Conservation (phyloP, 2,888 invertebrate genomes). For the Seira ritae region DNA sequence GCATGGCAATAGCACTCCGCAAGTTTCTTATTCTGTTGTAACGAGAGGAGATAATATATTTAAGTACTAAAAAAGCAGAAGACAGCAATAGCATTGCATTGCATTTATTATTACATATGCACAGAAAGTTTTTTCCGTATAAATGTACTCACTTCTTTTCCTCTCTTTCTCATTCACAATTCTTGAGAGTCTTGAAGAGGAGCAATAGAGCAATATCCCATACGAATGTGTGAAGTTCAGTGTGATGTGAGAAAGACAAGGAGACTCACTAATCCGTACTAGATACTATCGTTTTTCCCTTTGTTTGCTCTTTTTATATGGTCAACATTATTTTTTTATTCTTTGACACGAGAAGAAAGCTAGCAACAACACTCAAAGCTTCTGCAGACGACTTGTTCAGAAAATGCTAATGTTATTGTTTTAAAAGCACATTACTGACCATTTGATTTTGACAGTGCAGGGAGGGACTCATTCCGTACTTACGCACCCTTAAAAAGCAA, state of each 20-base stretch:
- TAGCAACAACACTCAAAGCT: neutral
- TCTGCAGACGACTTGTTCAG: neutral
- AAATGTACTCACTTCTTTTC: slow-evolving; percentile 15
- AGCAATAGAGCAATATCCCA: neutral
- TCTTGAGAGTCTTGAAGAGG: neutral
- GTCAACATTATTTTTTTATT: neutral
- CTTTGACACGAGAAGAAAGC: neutral
- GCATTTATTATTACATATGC: no score
- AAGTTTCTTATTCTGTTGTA: no score
- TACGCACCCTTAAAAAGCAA: slow-evolving; percentile 16
- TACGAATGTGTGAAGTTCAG: no score
- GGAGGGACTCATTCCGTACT: neutral
- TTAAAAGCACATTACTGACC: neutral
- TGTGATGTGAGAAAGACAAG: neutral
- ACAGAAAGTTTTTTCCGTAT: neutral
- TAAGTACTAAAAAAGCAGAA: no score
- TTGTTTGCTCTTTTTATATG: neutral
- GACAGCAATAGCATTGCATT: no score
- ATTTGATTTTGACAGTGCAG: neutral
- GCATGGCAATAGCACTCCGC: no score
- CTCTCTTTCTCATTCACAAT: slow-evolving; percentile 16
- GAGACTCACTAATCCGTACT: neutral
- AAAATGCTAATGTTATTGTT: neutral
- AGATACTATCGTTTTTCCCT: neutral
- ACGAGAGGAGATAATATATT: no score